Evolutionary conservation across 2,113 vertebrate genomes (phyloP).

Genomic region (Indri indri): DNA sequence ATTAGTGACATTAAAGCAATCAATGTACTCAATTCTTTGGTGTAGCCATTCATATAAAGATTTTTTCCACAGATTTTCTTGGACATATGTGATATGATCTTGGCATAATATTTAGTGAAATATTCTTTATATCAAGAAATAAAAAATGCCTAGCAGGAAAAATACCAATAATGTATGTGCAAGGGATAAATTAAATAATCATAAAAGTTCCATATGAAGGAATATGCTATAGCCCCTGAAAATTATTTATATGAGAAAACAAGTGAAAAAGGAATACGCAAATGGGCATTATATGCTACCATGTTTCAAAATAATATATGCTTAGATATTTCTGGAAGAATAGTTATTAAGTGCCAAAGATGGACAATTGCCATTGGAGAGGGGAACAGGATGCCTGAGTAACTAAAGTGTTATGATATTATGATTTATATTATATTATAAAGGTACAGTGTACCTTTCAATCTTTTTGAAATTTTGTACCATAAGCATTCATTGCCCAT

Average conservation of each 20-base stretch:
- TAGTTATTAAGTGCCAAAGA: background rate
- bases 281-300: background rate
- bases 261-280: background rate
- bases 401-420: background rate
- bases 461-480: background rate
- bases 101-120: background rate
- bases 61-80: background rate
- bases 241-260: background rate
- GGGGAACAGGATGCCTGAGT: background rate
- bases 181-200: background rate
- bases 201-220: background rate
- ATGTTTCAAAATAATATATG: background rate
- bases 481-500: background rate
- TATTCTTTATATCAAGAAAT: background rate
- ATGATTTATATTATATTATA: no score
- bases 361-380: background rate
- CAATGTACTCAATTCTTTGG: background rate
- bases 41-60: background rate
- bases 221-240: background rate
- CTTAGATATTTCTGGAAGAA: background rate
- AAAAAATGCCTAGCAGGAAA: background rate
- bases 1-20: background rate
- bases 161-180: background rate
- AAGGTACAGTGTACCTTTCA: background rate
- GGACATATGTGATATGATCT: background rate